Percentiles rank a stretch among this genome's conserved stretches.
Conservation (phyloP, 2,113 vertebrate species). For the Lanius ludovicianus region DNA sequence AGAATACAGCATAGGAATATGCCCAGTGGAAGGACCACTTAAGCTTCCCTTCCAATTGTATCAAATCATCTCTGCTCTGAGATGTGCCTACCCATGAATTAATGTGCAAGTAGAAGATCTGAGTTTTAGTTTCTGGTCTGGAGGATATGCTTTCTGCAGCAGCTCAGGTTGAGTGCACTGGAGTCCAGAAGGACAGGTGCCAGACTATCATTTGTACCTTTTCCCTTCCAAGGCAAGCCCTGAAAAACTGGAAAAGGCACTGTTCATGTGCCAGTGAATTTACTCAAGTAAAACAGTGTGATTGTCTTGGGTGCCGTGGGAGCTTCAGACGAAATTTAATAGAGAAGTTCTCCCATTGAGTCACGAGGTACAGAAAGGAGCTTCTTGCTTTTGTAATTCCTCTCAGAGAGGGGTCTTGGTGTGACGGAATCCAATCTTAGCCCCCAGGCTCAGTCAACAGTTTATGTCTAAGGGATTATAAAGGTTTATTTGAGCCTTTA, state of each 20-base stretch:
- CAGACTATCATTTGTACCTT: not conserved
- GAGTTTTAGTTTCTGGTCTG: not conserved
- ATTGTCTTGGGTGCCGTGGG: rapidly evolving
- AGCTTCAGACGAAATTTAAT: not conserved
- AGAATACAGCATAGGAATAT: not conserved
- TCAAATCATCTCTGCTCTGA: not conserved
- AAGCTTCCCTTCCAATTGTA: not conserved
- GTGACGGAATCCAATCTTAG: not conserved
- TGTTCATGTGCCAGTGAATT: not conserved
- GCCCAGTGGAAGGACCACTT: not conserved
- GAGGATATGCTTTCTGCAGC: not conserved
- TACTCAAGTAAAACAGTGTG: not conserved
- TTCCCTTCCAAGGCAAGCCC: not conserved
- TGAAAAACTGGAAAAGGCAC: not conserved
- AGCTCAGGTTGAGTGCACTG: not conserved
- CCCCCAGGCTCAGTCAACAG: not conserved
- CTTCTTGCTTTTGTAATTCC: not conserved
- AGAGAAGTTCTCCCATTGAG: not conserved
- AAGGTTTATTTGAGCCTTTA: not conserved
- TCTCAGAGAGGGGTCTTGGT: not conserved
- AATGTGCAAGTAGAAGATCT: not conserved
- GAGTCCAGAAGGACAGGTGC: not conserved
- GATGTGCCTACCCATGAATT: not conserved
- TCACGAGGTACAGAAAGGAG: not conserved
- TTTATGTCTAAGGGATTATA: not conserved